Conservation (phyloP, 2,888 invertebrate species). For the Hyposoter dolosus region DNA sequence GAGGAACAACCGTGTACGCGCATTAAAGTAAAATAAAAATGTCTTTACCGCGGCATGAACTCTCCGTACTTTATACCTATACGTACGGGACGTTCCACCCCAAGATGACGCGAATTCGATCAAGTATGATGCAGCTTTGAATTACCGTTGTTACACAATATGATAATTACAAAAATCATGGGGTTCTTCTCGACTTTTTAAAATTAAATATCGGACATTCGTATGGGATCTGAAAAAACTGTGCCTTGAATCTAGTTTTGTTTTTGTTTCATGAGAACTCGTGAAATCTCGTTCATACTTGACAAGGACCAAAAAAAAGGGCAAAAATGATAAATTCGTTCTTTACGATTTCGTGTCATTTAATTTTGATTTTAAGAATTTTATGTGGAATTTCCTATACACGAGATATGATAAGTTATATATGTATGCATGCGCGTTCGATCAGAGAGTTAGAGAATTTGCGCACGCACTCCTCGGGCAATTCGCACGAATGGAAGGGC, state of each 20-base stretch:
- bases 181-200: no score
- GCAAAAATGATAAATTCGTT: no score
- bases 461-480: constrained; percentile 62
- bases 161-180: no score
- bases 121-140: background rate
- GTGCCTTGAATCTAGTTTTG: no score
- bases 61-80: constrained; percentile 26
- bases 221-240: no score
- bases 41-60: constrained; percentile 30
- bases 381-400: background rate
- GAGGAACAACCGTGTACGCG: constrained; percentile 33
- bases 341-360: background rate
- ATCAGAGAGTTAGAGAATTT: constrained; percentile 11
- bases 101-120: background rate
- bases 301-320: no score
- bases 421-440: constrained; percentile 18
- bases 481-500: constrained; percentile 18
- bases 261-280: no score
- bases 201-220: no score
- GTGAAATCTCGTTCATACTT: no score
- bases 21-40: constrained; percentile 26
- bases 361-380: background rate
- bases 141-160: background rate
- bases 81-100: background rate
- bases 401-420: background rate